A percentile compares a stretch with the other conserved stretches of the same genome.
Conservation (phyloP, 2,888 invertebrate species). For the Altica lythri region DNA sequence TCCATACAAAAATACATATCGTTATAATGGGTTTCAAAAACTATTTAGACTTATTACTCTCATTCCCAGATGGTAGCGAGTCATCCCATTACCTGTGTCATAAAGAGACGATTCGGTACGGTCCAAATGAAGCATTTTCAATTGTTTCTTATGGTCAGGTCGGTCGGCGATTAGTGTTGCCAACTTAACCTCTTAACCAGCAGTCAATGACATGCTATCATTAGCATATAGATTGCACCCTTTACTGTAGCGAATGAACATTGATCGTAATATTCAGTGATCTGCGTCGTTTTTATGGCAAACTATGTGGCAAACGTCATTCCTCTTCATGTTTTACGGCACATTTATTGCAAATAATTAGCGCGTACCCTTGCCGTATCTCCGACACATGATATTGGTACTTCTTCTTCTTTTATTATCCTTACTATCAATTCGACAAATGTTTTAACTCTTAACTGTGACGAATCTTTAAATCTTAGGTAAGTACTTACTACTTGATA, state of each 20-base stretch:
- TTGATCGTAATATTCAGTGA: constrained; percentile 50
- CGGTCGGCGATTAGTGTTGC: constrained; percentile 51
- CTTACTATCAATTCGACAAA: constrained; percentile 16
- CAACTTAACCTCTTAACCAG: constrained; percentile 54
- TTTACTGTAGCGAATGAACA: constrained; percentile 51
- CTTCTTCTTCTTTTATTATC: constrained; percentile 2
- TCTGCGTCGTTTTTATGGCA: constrained; percentile 49
- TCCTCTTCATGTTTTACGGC: constrained; percentile 51
- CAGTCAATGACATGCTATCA: constrained; percentile 48
- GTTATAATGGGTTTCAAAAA: constrained; percentile 24
- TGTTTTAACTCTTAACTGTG: neutral
- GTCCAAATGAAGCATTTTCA: constrained; percentile 40
- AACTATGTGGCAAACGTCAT: constrained; percentile 47
- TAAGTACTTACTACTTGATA: too few relatives aligned
- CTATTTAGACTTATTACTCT: constrained; percentile 30
- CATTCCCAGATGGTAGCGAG: constrained; percentile 43
- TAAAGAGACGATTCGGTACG: constrained; percentile 43
- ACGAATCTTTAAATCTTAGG: neutral
- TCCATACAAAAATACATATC: neutral
- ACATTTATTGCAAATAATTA: constrained; percentile 55
- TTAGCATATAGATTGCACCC: constrained; percentile 59
- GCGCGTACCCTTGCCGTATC: constrained; percentile 34
- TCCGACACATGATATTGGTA: constrained; percentile 22
- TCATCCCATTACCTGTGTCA: constrained; percentile 39
- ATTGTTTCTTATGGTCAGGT: constrained; percentile 44